Conservation (phyloP, 92 coral and sea anemone species). For the Anthopleura xanthogrammica region DNA sequence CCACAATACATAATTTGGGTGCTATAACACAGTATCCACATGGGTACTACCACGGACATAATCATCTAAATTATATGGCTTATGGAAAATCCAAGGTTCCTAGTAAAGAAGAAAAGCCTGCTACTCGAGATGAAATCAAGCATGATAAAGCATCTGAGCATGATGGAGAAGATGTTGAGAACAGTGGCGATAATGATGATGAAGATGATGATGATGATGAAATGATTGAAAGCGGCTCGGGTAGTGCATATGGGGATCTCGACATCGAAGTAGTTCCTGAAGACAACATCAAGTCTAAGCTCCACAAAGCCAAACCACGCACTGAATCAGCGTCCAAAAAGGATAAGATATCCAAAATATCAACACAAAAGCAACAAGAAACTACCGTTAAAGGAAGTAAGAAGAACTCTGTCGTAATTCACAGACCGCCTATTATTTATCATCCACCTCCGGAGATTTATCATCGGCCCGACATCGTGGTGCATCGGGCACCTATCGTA, state of each 20-base stretch:
- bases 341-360: conserved; percentile 33
- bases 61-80: conserved; percentile 59
- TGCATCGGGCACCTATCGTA: conserved; percentile 95
- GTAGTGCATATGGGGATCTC: conserved; percentile 34
- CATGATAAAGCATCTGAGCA: background rate
- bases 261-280: conserved; percentile 45
- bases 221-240: conserved; percentile 8
- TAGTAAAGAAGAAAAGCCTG: conserved; percentile 38
- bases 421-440: conserved; percentile 91
- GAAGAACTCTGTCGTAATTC: conserved; percentile 93
- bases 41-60: conserved; percentile 67
- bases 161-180: background rate
- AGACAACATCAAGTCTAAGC: conserved; percentile 8
- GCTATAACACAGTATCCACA: conserved; percentile 62
- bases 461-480: conserved; percentile 97
- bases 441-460: conserved; percentile 99
- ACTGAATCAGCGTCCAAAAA: conserved; percentile 64
- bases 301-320: conserved; percentile 31
- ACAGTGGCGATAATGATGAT: conserved; percentile 5
- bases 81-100: conserved; percentile 86
- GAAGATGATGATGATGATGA: conserved; percentile 12
- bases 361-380: conserved; percentile 45
- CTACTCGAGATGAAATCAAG: conserved; percentile 45
- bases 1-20: conserved; percentile 64
- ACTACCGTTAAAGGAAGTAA: conserved; percentile 66